Conservation (phyloP, 1,140 invertebrate genomes). For the Marisa cornuarietis region DNA sequence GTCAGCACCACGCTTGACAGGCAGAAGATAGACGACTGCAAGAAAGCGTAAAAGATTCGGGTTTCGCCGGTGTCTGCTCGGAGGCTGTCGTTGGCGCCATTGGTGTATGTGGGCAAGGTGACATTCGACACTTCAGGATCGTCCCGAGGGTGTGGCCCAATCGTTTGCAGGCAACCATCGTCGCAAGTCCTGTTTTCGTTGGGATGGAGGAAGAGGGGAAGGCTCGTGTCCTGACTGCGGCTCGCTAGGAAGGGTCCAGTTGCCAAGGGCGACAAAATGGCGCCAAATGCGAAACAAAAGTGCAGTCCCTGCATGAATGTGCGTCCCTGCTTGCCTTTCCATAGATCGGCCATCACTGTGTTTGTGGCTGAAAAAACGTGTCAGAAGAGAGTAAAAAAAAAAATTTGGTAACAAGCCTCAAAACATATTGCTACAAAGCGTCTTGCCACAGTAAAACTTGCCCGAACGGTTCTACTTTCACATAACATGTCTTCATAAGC, state of each 20-base stretch:
- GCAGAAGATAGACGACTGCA: background rate
- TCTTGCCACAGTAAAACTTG: too few species aligned
- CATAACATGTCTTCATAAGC: too few species aligned
- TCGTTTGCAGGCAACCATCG: too few species aligned
- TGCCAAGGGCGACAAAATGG: constrained; percentile 30
- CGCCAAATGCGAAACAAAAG: constrained; percentile 28
- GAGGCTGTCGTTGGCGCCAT: too few species aligned
- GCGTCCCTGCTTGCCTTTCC: constrained; percentile 50
- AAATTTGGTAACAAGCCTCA: too few species aligned
- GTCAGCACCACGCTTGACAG: background rate
- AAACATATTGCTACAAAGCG: too few species aligned
- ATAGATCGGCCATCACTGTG: constrained; percentile 16
- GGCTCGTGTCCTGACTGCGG: background rate
- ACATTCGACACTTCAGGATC: too few species aligned
- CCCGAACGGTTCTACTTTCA: too few species aligned
- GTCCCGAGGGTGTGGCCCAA: too few species aligned
- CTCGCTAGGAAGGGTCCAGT: constrained; percentile 24
- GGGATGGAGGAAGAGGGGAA: background rate
- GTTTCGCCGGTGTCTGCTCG: background rate
- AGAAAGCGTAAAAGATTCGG: background rate
- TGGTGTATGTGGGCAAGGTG: too few species aligned
- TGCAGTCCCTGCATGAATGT: constrained; percentile 24
- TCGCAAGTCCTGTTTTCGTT: too few species aligned
- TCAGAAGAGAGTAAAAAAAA: too few species aligned
- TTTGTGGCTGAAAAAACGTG: constrained; percentile 8